These are phyloP conservation scores for Sussaba pulchella DNA, from an alignment of 2,888 invertebrate species.

Conservation along the genomic window DNA sequence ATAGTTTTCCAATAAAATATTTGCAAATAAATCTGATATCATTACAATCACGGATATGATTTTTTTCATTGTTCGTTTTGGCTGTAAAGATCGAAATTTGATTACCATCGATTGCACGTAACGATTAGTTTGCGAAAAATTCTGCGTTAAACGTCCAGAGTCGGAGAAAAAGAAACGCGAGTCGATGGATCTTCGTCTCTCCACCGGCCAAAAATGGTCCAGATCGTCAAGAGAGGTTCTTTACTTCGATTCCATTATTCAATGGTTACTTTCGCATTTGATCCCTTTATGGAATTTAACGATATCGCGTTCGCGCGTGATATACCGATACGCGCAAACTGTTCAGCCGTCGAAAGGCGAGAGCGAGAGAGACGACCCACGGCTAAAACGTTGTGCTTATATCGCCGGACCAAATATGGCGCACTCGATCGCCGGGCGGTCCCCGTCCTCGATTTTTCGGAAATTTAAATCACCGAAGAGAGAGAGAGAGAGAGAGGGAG, in stretches of 20 bases:
- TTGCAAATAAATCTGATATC: no score
- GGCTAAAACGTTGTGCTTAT: slow-evolving; percentile 1
- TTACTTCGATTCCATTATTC: slow-evolving; percentile 29
- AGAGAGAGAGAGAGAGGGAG: background rate
- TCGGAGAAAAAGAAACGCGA: background rate
- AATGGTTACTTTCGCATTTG: slow-evolving; percentile 34
- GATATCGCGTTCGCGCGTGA: slow-evolving; percentile 37
- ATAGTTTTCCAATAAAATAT: no score
- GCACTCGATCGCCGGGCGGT: slow-evolving; percentile 55
- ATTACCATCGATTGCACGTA: slow-evolving; percentile 30
- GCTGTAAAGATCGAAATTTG: background rate
- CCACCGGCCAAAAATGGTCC: slow-evolving; percentile 39
- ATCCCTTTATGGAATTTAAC: slow-evolving; percentile 51
- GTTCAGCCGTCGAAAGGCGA: background rate
- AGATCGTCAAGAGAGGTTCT: slow-evolving; percentile 27
- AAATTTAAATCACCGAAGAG: slow-evolving; percentile 61
- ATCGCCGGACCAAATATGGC: slow-evolving; percentile 56
- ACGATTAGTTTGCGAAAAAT: slow-evolving; percentile 49
- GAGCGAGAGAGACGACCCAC: background rate
- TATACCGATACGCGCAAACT: slow-evolving; percentile 18
- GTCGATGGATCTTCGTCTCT: slow-evolving; percentile 18
- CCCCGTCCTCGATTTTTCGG: slow-evolving; percentile 61
- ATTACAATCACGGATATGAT: no score
- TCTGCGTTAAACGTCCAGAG: slow-evolving; percentile 23
- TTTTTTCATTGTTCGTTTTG: background rate